Evolutionary conservation across 2,888 invertebrate genomes (phyloP).

Genomic region (Drosophila tanythrix): DNA sequence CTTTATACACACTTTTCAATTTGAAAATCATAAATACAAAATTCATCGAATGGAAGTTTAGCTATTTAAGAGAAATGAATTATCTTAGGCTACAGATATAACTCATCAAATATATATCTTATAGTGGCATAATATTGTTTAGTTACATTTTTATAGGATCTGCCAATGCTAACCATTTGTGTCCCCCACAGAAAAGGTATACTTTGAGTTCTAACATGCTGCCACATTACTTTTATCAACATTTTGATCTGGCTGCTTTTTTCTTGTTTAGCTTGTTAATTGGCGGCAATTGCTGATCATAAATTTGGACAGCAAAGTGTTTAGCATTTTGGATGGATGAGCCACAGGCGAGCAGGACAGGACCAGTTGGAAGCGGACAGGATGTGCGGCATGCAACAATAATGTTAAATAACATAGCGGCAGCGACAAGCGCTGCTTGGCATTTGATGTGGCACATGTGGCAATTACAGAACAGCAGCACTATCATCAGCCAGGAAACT

Average conservation of each 20-base stretch:
- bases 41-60: not conserved
- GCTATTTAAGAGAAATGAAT: too few species aligned
- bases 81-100: not conserved
- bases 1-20: not conserved
- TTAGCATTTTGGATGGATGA: conserved; percentile 36
- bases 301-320: conserved; percentile 72
- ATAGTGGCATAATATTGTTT: too few species aligned
- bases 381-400: conserved; percentile 49
- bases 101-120: too few species aligned
- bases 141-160: not conserved
- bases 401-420: conserved; percentile 6
- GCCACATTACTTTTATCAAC: not conserved
- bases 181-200: not conserved
- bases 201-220: not conserved
- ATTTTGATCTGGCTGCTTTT: conserved; percentile 62
- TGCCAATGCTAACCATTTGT: too few species aligned
- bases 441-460: conserved; percentile 58
- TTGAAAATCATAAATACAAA: not conserved
- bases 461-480: conserved; percentile 55
- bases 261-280: conserved; percentile 66
- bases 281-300: conserved; percentile 71
- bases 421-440: conserved; percentile 15
- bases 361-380: conserved; percentile 37
- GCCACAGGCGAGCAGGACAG: not conserved
- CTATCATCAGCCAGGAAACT: conserved; percentile 54